Base-by-base conservation (phyloP, 1,140 invertebrate genomes). In the Diachasmimorpha longicaudata region DNA sequence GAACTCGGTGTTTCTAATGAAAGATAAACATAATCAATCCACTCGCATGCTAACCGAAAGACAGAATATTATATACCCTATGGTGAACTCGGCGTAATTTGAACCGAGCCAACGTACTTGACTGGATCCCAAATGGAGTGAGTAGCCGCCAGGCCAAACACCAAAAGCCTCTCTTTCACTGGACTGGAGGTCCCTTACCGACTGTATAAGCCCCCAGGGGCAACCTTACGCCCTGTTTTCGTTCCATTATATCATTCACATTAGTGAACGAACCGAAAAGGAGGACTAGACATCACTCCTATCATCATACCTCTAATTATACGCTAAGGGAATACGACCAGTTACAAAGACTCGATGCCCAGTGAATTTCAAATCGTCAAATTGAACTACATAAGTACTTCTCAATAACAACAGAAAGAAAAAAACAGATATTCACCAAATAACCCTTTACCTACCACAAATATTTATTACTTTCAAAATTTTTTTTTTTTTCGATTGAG, bases 11-110 rank as follows among this genome's bases (percentile, higher is more conserved):
- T 80, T 86, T 82, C 82, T 88, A 88, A 88, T 88, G 85, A 87
- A 88, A 88, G 84, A 85, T 87, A 87, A 88, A 88, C 86, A 88
- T 84, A 87, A 88, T 79, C 86, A 86, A 86, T 86, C 83, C 74
- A 52, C 48, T 52, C 48, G 48, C 74, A 72, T 66, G 76, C n/a
- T 21, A 25, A 75, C 75, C 80, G 79, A 84, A 87, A 86, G 82
- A 86, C 81, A 77, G 86, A 87, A 88, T 87, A 86, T 87, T 86
- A 86, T 88, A 87, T 83, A 79, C 80, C 80, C 48, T 52, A 16
- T 73, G 73, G 25, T 11, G 58, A 76, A 67, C 55, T 68, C 81
- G 77, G 78, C 81, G 83, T 84, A 85, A 16, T 52, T 87, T 86
- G 82, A 69, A 77, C 72, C 70, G 55, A 76, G 72, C 21, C 6